These are phyloP conservation scores for Chitala chitala DNA, from an alignment of 2,113 vertebrate genomes.

Conservation along the genomic window DNA sequence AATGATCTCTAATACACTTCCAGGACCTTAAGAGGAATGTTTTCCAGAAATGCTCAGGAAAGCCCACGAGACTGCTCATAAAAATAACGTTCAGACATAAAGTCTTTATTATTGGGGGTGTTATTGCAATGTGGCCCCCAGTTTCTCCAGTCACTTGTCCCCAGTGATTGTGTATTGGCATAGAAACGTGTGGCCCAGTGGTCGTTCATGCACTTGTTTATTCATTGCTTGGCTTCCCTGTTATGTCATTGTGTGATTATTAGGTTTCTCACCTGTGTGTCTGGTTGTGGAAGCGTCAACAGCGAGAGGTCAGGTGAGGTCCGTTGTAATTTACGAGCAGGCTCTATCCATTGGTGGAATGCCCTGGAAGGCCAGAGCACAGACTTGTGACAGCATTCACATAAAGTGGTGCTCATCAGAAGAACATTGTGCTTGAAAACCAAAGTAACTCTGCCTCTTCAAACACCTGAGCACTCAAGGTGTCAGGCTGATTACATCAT, in stretches of 20 bases:
- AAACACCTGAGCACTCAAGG: not conserved
- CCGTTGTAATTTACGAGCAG: slow-evolving; percentile 13
- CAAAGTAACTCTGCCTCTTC: not conserved
- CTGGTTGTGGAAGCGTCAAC: not conserved
- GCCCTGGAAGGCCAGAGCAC: not conserved
- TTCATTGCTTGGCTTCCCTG: not conserved
- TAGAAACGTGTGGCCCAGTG: no score
- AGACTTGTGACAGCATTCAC: slow-evolving; percentile 1
- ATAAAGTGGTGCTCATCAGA: no score
- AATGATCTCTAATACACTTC: slow-evolving; percentile 36
- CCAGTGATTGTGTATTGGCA: no score
- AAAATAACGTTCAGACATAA: not conserved
- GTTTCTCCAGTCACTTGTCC: no score
- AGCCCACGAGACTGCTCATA: not conserved
- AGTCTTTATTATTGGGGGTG: slow-evolving; percentile 9
- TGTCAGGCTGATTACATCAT: slow-evolving; percentile 4
- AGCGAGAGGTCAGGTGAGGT: not conserved
- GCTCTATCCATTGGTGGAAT: no score
- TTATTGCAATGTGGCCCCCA: not conserved
- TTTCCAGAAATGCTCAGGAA: not conserved
- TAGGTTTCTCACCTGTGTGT: not conserved
- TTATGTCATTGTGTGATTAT: not conserved
- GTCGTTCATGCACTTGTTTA: not conserved
- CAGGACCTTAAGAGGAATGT: not conserved
- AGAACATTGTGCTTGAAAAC: no score